A percentile compares a stretch with the other conserved stretches of the same genome.
Conservation (phyloP, 2,888 invertebrate genomes). For the Drosophila limbata region DNA sequence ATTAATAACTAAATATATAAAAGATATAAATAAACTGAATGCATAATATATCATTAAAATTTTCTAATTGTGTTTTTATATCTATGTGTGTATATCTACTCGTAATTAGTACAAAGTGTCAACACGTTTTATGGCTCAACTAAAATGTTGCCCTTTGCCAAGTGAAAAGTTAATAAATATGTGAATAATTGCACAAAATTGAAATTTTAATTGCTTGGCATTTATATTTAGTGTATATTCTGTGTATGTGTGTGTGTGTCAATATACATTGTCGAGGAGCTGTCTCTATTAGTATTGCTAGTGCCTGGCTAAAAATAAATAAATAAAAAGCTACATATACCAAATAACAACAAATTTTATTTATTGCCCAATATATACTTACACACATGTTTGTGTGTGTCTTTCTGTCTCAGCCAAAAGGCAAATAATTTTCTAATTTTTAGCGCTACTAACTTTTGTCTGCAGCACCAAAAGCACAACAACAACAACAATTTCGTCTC, state of each 20-base stretch:
- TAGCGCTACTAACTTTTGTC: slow-evolving; percentile 76
- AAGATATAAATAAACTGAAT: slow-evolving; percentile 13
- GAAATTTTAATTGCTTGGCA: slow-evolving; percentile 76
- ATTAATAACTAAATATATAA: slow-evolving; percentile 21
- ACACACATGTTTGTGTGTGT: slow-evolving; percentile 40
- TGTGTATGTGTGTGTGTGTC: slow-evolving; percentile 17
- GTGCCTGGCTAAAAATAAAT: slow-evolving; percentile 79
- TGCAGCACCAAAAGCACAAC: slow-evolving; percentile 59
- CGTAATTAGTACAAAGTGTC: slow-evolving; percentile 68
- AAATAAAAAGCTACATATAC: slow-evolving; percentile 62
- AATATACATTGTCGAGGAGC: slow-evolving; percentile 56
- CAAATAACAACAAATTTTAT: slow-evolving; percentile 80
- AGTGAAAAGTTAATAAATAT: slow-evolving; percentile 72
- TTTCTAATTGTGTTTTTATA: slow-evolving; percentile 36
- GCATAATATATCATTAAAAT: slow-evolving; percentile 22
- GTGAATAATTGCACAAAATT: slow-evolving; percentile 74
- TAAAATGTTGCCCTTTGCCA: slow-evolving; percentile 66
- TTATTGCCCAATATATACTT: slow-evolving; percentile 73
- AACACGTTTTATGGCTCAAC: slow-evolving; percentile 60
- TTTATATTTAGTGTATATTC: slow-evolving; percentile 48
- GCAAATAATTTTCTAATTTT: slow-evolving; percentile 68
- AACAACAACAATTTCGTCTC: slow-evolving; percentile 56
- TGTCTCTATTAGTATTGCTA: slow-evolving; percentile 65
- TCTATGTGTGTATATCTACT: slow-evolving; percentile 26
- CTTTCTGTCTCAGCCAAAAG: slow-evolving; percentile 54